phyloP scores from a whole-genome alignment of 2,113 vertebrate genomes.

The Rhinoderma darwinii region DNA sequence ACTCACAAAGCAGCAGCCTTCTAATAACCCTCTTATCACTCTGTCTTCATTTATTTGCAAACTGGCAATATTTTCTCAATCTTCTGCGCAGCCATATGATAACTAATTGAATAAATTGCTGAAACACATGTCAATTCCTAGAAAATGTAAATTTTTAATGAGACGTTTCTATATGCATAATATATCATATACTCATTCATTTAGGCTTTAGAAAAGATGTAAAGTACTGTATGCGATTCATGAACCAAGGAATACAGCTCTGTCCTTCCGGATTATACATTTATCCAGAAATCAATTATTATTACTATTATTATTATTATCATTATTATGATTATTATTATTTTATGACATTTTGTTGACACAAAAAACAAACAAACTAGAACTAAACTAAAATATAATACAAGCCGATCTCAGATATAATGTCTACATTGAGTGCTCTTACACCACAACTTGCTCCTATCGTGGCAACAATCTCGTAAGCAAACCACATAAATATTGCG shows the following conservation, averaged over 20 bases:
- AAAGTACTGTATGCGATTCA: neutral
- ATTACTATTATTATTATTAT: too few relatives aligned
- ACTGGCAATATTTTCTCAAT: neutral
- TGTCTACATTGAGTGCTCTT: too few relatives aligned
- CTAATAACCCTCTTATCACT: neutral
- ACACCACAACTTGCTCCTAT: too few relatives aligned
- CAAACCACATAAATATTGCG: too few relatives aligned
- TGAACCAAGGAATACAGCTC: neutral
- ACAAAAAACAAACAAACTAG: too few relatives aligned
- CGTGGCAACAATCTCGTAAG: too few relatives aligned
- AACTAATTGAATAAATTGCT: constrained; percentile 44
- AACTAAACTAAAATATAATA: too few relatives aligned
- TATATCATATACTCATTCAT: neutral
- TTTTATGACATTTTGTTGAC: too few relatives aligned
- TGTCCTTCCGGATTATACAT: neutral
- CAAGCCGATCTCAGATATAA: too few relatives aligned
- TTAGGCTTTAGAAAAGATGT: neutral
- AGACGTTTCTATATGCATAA: constrained; percentile 40
- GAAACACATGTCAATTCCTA: constrained; percentile 46
- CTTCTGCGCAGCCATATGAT: constrained; percentile 5
- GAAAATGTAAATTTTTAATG: constrained; percentile 55
- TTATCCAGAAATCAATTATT: neutral
- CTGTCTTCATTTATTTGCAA: neutral
- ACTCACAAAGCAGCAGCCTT: neutral
- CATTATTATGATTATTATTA: too few relatives aligned